A percentile compares a stretch with the other conserved stretches of the same genome.
Evolutionary conservation across 2,888 invertebrate genomes (phyloP).

Genomic region (Pilophorus perplexus): DNA sequence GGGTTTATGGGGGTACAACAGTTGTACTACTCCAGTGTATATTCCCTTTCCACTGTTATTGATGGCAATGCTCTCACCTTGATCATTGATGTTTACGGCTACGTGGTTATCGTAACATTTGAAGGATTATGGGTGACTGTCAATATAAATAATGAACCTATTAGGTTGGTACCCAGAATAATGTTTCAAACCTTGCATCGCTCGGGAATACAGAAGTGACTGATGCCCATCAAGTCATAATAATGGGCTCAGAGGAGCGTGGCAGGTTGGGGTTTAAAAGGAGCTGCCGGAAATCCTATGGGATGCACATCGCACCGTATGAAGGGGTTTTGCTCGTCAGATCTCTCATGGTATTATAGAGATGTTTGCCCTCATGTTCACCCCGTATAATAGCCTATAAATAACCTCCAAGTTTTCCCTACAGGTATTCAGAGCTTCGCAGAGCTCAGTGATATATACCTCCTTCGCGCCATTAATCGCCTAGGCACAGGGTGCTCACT

Average conservation of each 20-base stretch:
- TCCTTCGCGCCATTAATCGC: conserved; percentile 13
- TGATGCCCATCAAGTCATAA: neutral
- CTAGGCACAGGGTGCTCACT: too few species aligned
- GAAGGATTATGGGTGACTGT: neutral
- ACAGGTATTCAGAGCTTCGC: conserved; percentile 11
- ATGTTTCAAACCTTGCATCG: too few species aligned
- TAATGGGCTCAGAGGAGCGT: too few species aligned
- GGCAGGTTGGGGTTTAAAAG: neutral
- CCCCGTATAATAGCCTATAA: conserved; percentile 14
- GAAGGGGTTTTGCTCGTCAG: neutral
- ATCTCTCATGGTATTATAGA: conserved; percentile 2
- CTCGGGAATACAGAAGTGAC: neutral
- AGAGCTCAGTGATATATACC: conserved; percentile 3
- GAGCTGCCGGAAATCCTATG: neutral
- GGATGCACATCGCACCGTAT: neutral
- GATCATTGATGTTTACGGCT: conserved; percentile 20
- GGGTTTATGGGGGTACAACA: neutral
- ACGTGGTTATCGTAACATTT: conserved; percentile 1
- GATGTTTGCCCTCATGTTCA: conserved; percentile 5
- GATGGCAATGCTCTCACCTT: neutral
- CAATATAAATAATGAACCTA: neutral
- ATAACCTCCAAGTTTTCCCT: conserved; percentile 17
- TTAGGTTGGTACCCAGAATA: too few species aligned
- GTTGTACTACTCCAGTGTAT: neutral
- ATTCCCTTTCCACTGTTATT: neutral